Evolutionary conservation across 2,888 invertebrate species (phyloP).

Genomic region (Oscheius onirici): DNA sequence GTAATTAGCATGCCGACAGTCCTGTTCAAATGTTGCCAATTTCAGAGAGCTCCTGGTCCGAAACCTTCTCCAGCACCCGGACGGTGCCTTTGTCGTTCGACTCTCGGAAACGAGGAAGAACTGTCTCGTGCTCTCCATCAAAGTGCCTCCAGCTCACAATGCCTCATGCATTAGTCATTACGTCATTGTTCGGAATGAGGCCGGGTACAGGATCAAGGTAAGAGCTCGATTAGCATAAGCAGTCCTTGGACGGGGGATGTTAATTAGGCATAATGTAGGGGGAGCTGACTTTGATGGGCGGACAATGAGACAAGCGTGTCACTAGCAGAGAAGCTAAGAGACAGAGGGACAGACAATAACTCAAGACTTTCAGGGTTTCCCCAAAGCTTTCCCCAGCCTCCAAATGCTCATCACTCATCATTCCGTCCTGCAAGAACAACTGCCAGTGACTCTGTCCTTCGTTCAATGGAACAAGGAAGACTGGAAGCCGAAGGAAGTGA

Average conservation of each 20-base stretch:
- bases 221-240: constrained; percentile 21
- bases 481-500: constrained; percentile 33
- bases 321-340: too few relatives aligned
- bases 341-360: background rate
- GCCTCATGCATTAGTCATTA: constrained; percentile 49
- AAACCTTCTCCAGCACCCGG: constrained; percentile 45
- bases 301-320: background rate
- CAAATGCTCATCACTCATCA: constrained; percentile 57
- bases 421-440: constrained; percentile 49
- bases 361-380: constrained; percentile 29
- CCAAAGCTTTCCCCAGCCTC: constrained; percentile 47
- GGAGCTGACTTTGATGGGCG: background rate
- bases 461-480: constrained; percentile 50
- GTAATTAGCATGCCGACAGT: constrained; percentile 24
- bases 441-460: constrained; percentile 47
- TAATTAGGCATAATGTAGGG: background rate
- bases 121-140: constrained; percentile 49
- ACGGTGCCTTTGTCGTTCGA: constrained; percentile 55
- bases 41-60: constrained; percentile 43
- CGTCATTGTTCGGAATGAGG: constrained; percentile 49
- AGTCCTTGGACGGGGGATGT: constrained; percentile 13
- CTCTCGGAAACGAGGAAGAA: constrained; percentile 46
- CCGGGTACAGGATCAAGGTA: constrained; percentile 51
- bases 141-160: constrained; percentile 48
- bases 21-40: constrained; percentile 12